Percentiles rank a stretch among this genome's conserved stretches.
Conservation (phyloP, 2,113 vertebrate species). For the Tyrannus savana region DNA sequence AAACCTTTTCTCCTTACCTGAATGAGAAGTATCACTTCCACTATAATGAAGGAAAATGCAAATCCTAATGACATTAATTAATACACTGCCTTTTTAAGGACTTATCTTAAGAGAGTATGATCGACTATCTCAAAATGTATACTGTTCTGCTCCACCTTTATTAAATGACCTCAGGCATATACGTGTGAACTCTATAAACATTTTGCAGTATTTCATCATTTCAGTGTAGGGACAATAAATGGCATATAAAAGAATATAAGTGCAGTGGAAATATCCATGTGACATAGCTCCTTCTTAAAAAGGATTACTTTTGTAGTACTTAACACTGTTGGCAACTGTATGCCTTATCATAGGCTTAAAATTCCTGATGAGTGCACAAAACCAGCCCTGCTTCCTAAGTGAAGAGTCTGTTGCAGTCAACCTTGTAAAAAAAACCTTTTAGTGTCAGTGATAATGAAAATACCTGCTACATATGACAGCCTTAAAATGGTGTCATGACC, state of each 20-base stretch:
- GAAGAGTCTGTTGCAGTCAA: constrained; percentile 29
- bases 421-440: constrained; percentile 51
- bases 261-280: not conserved
- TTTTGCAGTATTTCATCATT: not conserved
- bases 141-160: not conserved
- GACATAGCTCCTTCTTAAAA: constrained; percentile 5
- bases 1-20: not conserved
- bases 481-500: constrained; percentile 65
- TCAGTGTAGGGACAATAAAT: not conserved
- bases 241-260: constrained; percentile 19
- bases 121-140: not conserved
- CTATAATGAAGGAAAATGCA: not conserved
- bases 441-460: constrained; percentile 66
- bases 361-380: constrained; percentile 43
- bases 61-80: not conserved
- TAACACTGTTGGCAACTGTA: constrained; percentile 20
- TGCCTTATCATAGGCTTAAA: constrained; percentile 37
- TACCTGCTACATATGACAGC: constrained; percentile 40
- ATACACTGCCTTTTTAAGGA: not conserved
- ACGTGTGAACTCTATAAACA: not conserved
- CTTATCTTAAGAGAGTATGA: not conserved
- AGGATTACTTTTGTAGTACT: constrained; percentile 9
- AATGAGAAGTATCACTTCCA: not conserved
- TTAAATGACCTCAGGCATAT: constrained; percentile 2
- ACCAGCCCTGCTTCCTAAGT: not conserved